Base-by-base conservation (phyloP, 2,113 vertebrate genomes). In the Erythrolamprus reginae region DNA sequence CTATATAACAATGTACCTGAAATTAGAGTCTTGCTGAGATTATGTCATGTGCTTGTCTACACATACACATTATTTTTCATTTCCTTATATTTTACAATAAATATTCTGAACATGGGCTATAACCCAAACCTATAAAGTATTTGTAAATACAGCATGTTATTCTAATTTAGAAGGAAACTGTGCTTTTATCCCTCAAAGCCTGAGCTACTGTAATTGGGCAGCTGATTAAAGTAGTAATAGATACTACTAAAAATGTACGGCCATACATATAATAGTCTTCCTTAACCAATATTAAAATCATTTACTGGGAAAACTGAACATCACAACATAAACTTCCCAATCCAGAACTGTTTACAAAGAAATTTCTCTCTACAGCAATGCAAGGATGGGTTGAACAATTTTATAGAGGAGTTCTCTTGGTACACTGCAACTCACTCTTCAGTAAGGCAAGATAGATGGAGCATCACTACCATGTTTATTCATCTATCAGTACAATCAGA, bases 131-230 rank as follows among this genome's bases (percentile, higher is more conserved):
- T 38, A 21, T 52, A 15, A 13, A 38, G 65, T 33, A 47, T n/a
- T 70, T 45, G 58, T 38, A 15, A 82, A 48, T 33, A 42, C 8
- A 9, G 24, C 28, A 42, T 84, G 28, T 82, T 89, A 53, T 51
- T 85, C 21, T 53, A 1, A 1, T 52, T 19, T 10, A 10, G 56
- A 56, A 0, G 0, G 65, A 77, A 28, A 0, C 23, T 42, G 2
- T 70, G 70, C 70, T 77, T 42, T 77, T 77, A 77, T 42, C 70
- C 70, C 87, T 90, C 56, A 55, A 0, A 0, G 6, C 9, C 82
- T 55, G 50, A 6, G 0, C 0, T 0, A 51, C 4, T 26, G 47
- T 51, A 82, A 33, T 10, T 89, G 58, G 13, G 56, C 0, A 4
- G n/a, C 38, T 89, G 83, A 0, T 0, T 0, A 84, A 0, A 61